phyloP scores from a whole-genome alignment of 2,888 invertebrate genomes.

The Polydrusus pterygomalis region DNA sequence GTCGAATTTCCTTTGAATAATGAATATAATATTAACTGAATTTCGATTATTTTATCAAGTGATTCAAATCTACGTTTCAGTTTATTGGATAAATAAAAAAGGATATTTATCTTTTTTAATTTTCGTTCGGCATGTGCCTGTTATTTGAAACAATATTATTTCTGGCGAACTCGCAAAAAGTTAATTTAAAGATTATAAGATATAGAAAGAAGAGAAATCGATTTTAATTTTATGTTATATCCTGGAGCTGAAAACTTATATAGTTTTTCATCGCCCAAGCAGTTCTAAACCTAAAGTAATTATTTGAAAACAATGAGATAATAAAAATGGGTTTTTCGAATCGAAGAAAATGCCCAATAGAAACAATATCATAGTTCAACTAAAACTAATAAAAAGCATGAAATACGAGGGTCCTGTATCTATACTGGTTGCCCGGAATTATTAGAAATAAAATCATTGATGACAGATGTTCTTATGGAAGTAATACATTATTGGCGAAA shows the following conservation, averaged over 20 bases:
- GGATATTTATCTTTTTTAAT: conserved; percentile 51
- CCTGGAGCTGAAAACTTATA: conserved; percentile 47
- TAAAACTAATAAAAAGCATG: conserved; percentile 69
- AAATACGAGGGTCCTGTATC: not conserved
- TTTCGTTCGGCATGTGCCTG: conserved; percentile 42
- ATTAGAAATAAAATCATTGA: no score
- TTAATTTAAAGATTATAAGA: conserved; percentile 57
- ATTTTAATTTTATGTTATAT: conserved; percentile 58
- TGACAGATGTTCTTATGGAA: no score
- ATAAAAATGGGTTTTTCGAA: conserved; percentile 58
- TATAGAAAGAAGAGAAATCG: conserved; percentile 54
- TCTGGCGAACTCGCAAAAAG: conserved; percentile 50
- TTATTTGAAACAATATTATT: conserved; percentile 55
- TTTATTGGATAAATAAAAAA: conserved; percentile 51
- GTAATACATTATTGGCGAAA: no score
- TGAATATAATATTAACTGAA: conserved; percentile 33
- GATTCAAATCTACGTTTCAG: conserved; percentile 39
- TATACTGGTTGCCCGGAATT: no score
- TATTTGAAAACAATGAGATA: conserved; percentile 67
- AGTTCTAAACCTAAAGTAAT: conserved; percentile 64
- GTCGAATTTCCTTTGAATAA: conserved; percentile 21
- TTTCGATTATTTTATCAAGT: conserved; percentile 40
- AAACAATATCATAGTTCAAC: conserved; percentile 64
- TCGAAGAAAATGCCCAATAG: conserved; percentile 63
- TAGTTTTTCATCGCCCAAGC: conserved; percentile 60